These are phyloP conservation scores for Centrocercus urophasianus DNA, from an alignment of 2,113 vertebrate species.

Conservation along the genomic window DNA sequence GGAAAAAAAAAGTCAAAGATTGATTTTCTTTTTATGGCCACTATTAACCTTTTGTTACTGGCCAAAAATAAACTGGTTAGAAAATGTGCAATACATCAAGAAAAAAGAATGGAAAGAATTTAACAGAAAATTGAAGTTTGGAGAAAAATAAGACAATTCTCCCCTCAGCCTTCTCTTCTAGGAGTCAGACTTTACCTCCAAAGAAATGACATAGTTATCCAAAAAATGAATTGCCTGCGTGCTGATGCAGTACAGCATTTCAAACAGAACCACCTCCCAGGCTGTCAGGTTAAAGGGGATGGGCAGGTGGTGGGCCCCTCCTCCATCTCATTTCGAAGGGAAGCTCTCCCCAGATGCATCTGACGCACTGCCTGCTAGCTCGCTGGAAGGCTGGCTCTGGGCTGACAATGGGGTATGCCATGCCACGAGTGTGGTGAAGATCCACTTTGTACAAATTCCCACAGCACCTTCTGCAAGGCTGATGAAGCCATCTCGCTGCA, in stretches of 20 bases:
- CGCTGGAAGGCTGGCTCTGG: neutral
- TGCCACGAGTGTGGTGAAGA: neutral
- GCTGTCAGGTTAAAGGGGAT: fast-evolving
- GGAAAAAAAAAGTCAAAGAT: conserved; percentile 26
- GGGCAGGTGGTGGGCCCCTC: neutral
- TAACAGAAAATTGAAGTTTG: conserved; percentile 27
- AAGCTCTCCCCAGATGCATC: neutral
- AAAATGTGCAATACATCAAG: conserved; percentile 64
- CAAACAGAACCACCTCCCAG: neutral
- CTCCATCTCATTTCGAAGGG: neutral
- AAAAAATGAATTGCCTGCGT: neutral
- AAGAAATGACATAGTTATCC: neutral
- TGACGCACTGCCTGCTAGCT: fast-evolving
- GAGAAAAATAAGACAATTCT: neutral
- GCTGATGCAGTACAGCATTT: neutral
- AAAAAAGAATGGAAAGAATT: conserved; percentile 7
- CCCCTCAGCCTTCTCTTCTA: neutral
- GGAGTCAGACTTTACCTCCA: neutral
- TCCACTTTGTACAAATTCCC: neutral
- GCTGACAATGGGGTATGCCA: neutral
- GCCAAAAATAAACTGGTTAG: conserved; percentile 69
- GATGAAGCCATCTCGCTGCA: neutral
- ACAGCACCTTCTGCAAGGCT: neutral
- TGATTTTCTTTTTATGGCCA: conserved; percentile 71
- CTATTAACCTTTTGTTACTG: conserved; percentile 73